A percentile compares a stretch with the other conserved stretches of the same genome.
Evolutionary conservation across 2,797 vertebrate species (phyloP).

Genomic region (Acropternis orthonyx): DNA sequence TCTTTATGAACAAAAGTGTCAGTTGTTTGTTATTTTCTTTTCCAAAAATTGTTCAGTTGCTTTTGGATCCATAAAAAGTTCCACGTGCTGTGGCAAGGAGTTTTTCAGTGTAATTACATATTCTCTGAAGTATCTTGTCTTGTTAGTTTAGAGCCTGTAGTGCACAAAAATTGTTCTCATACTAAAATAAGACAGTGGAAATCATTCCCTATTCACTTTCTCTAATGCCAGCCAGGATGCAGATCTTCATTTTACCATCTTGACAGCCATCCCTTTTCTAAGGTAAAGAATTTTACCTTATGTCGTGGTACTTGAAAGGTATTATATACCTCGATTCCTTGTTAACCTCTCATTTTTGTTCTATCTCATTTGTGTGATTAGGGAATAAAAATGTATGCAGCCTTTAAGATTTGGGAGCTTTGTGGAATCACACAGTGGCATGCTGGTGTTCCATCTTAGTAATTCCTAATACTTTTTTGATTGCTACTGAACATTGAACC

Average conservation of each 20-base stretch:
- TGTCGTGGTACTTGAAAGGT: accelerated
- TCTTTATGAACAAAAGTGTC: not conserved
- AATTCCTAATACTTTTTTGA: not conserved
- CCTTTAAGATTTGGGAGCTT: not conserved
- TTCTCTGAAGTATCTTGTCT: not conserved
- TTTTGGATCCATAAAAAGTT: not conserved
- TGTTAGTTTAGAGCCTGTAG: not conserved
- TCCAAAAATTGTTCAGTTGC: not conserved
- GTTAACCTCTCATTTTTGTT: not conserved
- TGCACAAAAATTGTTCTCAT: not conserved
- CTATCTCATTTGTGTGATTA: not conserved
- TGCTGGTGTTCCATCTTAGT: not conserved
- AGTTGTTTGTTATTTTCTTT: not conserved
- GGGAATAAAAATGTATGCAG: not conserved
- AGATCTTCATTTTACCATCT: not conserved
- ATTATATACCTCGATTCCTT: not conserved
- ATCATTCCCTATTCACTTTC: not conserved
- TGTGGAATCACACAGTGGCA: not conserved
- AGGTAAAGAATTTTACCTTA: not conserved
- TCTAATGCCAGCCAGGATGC: not conserved
- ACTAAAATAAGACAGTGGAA: not conserved
- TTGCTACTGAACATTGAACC: not conserved
- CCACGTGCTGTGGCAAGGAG: not conserved
- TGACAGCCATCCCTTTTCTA: not conserved
- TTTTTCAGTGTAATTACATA: not conserved